These are phyloP conservation scores for Elysia chlorotica DNA, from an alignment of 1,140 invertebrate genomes.

Conservation along the genomic window DNA sequence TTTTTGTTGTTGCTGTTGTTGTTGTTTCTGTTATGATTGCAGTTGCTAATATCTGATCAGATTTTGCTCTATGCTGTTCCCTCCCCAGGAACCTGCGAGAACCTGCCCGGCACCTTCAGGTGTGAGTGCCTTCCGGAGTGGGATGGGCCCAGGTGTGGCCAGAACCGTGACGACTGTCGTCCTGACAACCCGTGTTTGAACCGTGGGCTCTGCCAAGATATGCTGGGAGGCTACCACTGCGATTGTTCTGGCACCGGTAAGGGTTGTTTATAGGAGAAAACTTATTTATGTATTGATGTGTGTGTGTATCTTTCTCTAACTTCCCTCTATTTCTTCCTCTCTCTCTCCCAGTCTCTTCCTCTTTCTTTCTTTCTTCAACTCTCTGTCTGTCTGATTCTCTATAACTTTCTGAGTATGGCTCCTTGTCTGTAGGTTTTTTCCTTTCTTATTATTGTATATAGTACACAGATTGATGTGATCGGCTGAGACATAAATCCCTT, in stretches of 20 bases:
- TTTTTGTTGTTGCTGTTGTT: no score
- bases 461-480: no score
- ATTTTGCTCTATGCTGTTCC: no score
- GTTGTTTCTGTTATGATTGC: no score
- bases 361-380: neutral
- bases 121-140: constrained; percentile 41
- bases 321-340: neutral
- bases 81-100: constrained; percentile 33
- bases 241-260: neutral
- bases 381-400: neutral
- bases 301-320: neutral
- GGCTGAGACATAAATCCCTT: neutral
- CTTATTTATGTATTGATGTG: neutral
- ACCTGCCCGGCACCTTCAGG: constrained; percentile 30
- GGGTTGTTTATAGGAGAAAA: neutral
- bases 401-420: neutral
- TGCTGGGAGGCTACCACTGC: constrained; percentile 36
- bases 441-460: neutral
- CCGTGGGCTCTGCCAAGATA: constrained; percentile 80
- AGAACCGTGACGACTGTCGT: constrained; percentile 91
- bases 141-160: constrained; percentile 69
- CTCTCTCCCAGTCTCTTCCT: neutral
- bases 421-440: neutral
- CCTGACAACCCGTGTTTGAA: constrained; percentile 84
- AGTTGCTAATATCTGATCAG: constrained; percentile 72